A percentile compares a stretch with the other conserved stretches of the same genome.
Evolutionary conservation across 2,888 invertebrate species (phyloP).

Genomic region (Caenorhabditis doughertyi): DNA sequence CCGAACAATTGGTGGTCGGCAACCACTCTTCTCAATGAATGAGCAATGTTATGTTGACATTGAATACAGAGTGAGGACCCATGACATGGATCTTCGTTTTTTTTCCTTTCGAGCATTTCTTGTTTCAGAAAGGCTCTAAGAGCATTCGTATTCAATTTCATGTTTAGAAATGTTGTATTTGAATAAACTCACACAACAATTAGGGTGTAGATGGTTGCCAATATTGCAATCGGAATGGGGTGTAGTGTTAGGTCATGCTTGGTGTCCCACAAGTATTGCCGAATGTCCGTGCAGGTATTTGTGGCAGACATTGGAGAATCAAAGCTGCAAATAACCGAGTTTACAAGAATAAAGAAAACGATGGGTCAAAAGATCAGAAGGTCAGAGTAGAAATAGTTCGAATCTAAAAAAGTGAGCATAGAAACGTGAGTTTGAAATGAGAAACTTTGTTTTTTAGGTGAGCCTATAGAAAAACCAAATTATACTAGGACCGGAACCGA

Average conservation of each 20-base stretch:
- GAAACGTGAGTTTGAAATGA: no score
- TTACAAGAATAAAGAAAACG: no score
- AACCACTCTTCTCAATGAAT: slow-evolving; percentile 31
- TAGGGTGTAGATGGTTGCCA: slow-evolving; percentile 76
- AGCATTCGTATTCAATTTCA: slow-evolving; percentile 27
- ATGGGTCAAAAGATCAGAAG: no score
- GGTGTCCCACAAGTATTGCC: slow-evolving; percentile 76
- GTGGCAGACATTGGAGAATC: slow-evolving; percentile 23
- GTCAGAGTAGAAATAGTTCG: no score
- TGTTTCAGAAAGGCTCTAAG: slow-evolving; percentile 38
- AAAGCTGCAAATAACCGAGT: slow-evolving; percentile 34
- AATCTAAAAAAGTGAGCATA: no score
- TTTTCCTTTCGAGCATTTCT: background rate
- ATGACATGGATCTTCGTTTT: slow-evolving; percentile 27
- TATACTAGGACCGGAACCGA: no score
- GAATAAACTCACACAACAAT: slow-evolving; percentile 77
- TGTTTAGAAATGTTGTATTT: background rate
- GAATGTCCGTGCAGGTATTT: slow-evolving; percentile 68
- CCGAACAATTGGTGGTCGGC: slow-evolving; percentile 34
- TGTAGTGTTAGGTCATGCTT: slow-evolving; percentile 78
- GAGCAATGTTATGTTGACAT: slow-evolving; percentile 47
- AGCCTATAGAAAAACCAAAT: no score
- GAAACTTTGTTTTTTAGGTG: no score
- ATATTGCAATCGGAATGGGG: slow-evolving; percentile 75
- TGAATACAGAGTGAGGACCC: slow-evolving; percentile 28